Percentiles rank a stretch among this genome's conserved stretches.
phyloP scores from a whole-genome alignment of 2,113 vertebrate genomes.

The Anas platyrhynchos region DNA sequence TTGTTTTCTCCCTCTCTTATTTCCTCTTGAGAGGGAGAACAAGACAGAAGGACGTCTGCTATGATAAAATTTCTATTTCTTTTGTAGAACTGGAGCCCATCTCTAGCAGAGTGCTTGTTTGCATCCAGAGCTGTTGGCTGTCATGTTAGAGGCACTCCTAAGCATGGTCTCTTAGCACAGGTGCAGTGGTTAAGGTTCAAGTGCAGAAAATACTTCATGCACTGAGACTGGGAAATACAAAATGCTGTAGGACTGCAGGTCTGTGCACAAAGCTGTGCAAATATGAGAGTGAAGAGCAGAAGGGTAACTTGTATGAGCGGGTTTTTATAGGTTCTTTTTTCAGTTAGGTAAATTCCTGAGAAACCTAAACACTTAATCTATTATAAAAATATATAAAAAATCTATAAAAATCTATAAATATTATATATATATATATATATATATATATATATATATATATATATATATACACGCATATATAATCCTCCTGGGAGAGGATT shows the following conservation, averaged over 20 bases:
- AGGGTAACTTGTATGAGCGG: background rate
- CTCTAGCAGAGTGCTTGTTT: background rate
- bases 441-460: no score
- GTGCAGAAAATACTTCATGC: no score
- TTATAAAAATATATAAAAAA: background rate
- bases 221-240: background rate
- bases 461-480: no score
- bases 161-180: background rate
- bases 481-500: no score
- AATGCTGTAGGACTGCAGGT: background rate
- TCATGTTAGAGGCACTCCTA: rapidly evolving
- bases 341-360: background rate
- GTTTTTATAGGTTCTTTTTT: background rate
- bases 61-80: rapidly evolving
- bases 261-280: background rate
- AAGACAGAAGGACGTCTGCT: background rate
- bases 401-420: no score
- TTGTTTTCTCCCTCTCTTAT: background rate
- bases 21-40: background rate
- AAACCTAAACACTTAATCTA: background rate
- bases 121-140: background rate
- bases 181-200: background rate
- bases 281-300: background rate
- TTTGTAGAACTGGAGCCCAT: background rate
- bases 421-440: no score